Evolutionary conservation across 2,797 vertebrate species (phyloP).

Genomic region (Nyctibius grandis): DNA sequence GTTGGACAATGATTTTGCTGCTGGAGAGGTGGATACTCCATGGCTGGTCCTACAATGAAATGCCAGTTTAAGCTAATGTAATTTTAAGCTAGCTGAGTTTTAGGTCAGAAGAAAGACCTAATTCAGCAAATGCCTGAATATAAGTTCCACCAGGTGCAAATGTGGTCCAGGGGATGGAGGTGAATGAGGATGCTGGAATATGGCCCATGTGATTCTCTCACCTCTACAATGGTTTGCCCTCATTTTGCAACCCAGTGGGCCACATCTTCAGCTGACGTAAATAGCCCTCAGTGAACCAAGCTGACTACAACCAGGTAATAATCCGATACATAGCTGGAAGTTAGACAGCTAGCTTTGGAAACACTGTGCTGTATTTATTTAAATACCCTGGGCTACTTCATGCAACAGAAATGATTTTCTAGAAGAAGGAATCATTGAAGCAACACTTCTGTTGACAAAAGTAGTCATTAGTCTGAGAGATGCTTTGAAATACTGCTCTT

Average conservation of each 20-base stretch:
- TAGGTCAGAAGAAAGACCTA: background rate
- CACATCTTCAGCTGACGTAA: background rate
- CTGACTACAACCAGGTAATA: background rate
- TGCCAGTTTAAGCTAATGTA: background rate
- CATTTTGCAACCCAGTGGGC: background rate
- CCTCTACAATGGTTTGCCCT: background rate
- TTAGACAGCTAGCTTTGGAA: background rate
- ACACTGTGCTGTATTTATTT: background rate
- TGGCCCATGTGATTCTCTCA: background rate
- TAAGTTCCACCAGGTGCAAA: background rate
- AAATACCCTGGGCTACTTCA: background rate
- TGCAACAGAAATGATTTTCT: background rate
- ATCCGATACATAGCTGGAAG: background rate
- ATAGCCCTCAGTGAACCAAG: background rate
- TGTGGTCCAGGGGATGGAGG: background rate
- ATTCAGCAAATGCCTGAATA: fast-evolving
- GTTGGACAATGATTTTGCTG: background rate
- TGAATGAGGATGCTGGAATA: background rate
- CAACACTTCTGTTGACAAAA: background rate
- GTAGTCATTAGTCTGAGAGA: background rate
- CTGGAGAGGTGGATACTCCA: background rate
- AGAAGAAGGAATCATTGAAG: background rate
- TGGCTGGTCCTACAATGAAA: background rate
- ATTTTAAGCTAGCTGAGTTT: background rate
- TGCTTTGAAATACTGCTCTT: background rate